Base-by-base conservation (phyloP, 2,113 vertebrate species). In the Oncorhynchus gorbuscha region DNA sequence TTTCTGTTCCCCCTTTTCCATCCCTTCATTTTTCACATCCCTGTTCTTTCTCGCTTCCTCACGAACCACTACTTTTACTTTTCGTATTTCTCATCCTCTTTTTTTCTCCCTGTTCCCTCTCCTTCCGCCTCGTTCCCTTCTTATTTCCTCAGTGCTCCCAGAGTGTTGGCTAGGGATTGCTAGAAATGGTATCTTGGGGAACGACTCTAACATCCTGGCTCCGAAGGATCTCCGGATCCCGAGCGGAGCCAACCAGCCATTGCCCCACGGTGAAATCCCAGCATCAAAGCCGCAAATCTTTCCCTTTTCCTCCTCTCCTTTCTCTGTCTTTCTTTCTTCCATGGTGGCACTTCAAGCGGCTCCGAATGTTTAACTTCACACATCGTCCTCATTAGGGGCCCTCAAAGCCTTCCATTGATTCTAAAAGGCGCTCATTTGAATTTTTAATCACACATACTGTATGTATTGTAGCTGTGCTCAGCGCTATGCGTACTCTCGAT, bases 391-490 rank as follows among this genome's bases (percentile, higher is more conserved):
- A 95, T 97, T 98, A 98, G 93, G 93, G 88, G 90, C 93, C 93
- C 95, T 94, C 94, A 95, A 96, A 94, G 94, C 87, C 89, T 94
- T 86, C 93, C 94, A 95, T 95, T 94, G 94, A 97, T 96, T 98
- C 89, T 95, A 96, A 96, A 96, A 96, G 95, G 95, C 95, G 81
- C 92, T 95, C 94, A 93, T 96, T 94, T 97, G 93, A 95, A 97
- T 97, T 96, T 97, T 96, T 97, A 95, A 97, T 97, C 95, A 94
- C 94, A 94, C 93, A 90, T 93, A 89, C 90, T 45, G 92, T 93
- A 89, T 58, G 59, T 62, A 62, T 55, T 92, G 90, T 93, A 93
- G 93, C 94, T 93, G 94, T 83, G 93, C 94, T 94, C 1, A 81
- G 94, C 94, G 94, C 86, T 87, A 83, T 84, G 68, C 72, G 5